These are phyloP conservation scores for Lordiphosa andalusiaca DNA, from an alignment of 2,888 invertebrate species.

Conservation along the genomic window DNA sequence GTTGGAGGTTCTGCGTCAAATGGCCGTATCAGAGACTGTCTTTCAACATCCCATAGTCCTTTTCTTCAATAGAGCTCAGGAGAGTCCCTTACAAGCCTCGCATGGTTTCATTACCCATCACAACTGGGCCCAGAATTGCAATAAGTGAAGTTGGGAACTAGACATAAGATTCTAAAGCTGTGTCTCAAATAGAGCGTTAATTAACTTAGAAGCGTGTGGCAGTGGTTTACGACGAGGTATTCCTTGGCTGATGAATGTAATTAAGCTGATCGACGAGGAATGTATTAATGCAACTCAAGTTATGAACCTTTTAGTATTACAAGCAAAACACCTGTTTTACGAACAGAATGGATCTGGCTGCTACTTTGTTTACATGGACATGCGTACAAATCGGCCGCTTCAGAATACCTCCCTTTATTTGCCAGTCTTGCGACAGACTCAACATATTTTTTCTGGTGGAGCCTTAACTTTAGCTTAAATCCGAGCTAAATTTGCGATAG, in stretches of 20 bases:
- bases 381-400: slow-evolving; percentile 18
- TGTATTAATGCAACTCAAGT: background rate
- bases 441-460: background rate
- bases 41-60: slow-evolving; percentile 83
- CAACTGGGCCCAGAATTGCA: slow-evolving; percentile 88
- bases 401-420: slow-evolving; percentile 8
- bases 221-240: slow-evolving; percentile 93
- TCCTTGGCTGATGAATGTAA: slow-evolving; percentile 84
- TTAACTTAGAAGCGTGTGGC: slow-evolving; percentile 95
- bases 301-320: slow-evolving; percentile 78
- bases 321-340: too few species aligned
- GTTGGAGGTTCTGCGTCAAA: slow-evolving; percentile 82
- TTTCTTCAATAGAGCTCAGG: slow-evolving; percentile 86
- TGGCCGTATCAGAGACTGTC: slow-evolving; percentile 77
- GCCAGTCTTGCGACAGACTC: slow-evolving; percentile 4
- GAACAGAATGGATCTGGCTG: slow-evolving; percentile 81
- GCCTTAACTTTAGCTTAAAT: too few species aligned
- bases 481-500: too few species aligned
- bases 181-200: slow-evolving; percentile 83
- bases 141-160: slow-evolving; percentile 17
- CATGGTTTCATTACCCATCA: slow-evolving; percentile 87
- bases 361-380: slow-evolving; percentile 80
- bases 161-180: background rate
- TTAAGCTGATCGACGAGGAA: background rate
- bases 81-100: slow-evolving; percentile 85